Conservation (phyloP, 2,888 invertebrate genomes). For the Troides aeacus region DNA sequence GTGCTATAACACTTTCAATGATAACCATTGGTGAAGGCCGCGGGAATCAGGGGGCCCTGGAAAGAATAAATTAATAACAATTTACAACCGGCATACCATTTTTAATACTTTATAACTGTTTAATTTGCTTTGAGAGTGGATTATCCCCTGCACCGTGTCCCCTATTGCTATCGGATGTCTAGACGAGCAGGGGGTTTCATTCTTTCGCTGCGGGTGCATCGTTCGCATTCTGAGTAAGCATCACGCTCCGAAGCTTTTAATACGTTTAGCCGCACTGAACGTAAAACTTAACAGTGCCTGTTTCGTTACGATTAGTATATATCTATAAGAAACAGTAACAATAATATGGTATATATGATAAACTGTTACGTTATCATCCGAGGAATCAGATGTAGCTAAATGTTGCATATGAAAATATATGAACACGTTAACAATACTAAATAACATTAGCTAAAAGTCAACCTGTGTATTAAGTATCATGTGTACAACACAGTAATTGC, state of each 20-base stretch:
- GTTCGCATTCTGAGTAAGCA: conserved; percentile 11
- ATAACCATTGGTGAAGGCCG: conserved; percentile 99
- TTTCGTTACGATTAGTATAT: neutral
- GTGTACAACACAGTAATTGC: conserved; percentile 59
- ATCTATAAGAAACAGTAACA: neutral
- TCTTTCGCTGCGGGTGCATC: conserved; percentile 15
- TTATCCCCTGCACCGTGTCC: conserved; percentile 4
- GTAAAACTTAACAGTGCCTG: neutral
- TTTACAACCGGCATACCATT: conserved; percentile 12
- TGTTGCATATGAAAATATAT: conserved; percentile 1
- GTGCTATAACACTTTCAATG: conserved; percentile 87
- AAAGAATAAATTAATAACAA: conserved; percentile 60
- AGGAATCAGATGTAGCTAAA: neutral
- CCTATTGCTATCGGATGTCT: conserved; percentile 9
- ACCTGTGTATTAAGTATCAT: conserved; percentile 28
- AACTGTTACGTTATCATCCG: neutral
- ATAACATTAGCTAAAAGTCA: neutral
- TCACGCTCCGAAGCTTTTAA: conserved; percentile 6
- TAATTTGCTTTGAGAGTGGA: conserved; percentile 23
- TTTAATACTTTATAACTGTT: neutral
- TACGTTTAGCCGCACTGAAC: neutral
- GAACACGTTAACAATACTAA: neutral
- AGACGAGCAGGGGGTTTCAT: conserved; percentile 19
- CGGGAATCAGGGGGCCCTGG: conserved; percentile 98
- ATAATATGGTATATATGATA: neutral